Evolutionary conservation across 2,113 vertebrate species (phyloP), one percentile per base, ranked within the genome.

Genomic region (Agapornis roseicollis): DNA sequence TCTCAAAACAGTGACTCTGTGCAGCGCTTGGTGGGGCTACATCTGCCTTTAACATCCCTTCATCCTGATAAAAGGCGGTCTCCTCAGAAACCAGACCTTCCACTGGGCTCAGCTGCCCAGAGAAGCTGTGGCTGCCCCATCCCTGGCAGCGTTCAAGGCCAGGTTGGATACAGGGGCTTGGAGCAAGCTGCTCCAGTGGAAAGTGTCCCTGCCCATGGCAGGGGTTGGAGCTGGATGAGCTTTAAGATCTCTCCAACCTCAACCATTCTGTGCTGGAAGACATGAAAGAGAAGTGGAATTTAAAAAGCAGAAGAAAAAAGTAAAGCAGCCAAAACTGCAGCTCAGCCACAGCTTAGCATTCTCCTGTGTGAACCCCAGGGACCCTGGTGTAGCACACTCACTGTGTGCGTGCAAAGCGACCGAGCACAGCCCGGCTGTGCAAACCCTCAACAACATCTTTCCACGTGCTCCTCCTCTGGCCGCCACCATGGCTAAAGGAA

Each of bases 401-500:
- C 44, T 0, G 25, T 0, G 16, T 0, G 50, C 1, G 7, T 3
- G 74, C 27, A 29, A 18, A 33, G 52, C 13, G 2, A 5, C 16
- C 0, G 8, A 0, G 4, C 2, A 7, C 31, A 49, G 55, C 71
- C 20, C 0, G 9, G 29, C 35, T 0, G 8, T 1, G 37, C 2
- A 5, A 33, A 12, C 41, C 7, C 66, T 5, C 6, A n/a, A 3
- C 31, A 6, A 9, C 2, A 4, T 7, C 61, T 39, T 11, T 11
- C 6, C 28, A 0, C 1, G 7, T 2, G 23, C 42, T 35, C 15
- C 7, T 42, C 79, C 84, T 52, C 76, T 33, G 41, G 25, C 7
- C 1, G 1, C 44, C 6, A 4, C 23, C 31, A 1, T 37, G 83
- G 61, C 95, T 68, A 80, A 73, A 91, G 89, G 64, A 61, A 88